These are phyloP conservation scores for Hecatera dysodea DNA, from an alignment of 2,888 invertebrate genomes.

Conservation along the genomic window DNA sequence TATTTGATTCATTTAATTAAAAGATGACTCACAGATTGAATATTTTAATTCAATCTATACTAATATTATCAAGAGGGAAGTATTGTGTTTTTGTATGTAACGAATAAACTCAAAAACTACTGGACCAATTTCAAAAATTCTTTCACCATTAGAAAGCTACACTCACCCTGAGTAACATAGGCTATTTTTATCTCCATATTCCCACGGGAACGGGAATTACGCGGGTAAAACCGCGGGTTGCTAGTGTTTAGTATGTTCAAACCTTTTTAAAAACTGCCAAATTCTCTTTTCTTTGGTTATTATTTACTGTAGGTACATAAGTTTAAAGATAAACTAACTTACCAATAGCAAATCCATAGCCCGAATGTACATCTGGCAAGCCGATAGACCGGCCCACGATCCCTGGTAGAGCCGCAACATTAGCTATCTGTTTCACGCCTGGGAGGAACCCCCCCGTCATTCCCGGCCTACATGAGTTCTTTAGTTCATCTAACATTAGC, in stretches of 20 bases:
- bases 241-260: neutral
- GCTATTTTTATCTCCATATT: too few relatives aligned
- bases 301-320: too few relatives aligned
- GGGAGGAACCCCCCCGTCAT: conserved; percentile 99
- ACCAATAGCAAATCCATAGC: conserved; percentile 99
- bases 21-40: neutral
- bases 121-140: too few relatives aligned
- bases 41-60: too few relatives aligned
- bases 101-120: too few relatives aligned
- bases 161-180: too few relatives aligned
- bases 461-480: conserved; percentile 97
- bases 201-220: too few relatives aligned
- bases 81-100: too few relatives aligned
- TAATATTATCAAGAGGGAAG: too few relatives aligned
- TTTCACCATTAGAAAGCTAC: too few relatives aligned
- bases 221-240: too few relatives aligned
- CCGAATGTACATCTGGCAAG: conserved; percentile 99
- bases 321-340: conserved; percentile 58
- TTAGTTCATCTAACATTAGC: conserved; percentile 99
- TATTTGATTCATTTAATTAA: too few relatives aligned
- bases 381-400: conserved; percentile 98
- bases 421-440: conserved; percentile 99
- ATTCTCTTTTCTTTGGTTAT: neutral
- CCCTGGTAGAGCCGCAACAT: conserved; percentile 99
- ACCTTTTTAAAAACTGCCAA: neutral